Base-by-base conservation (phyloP, 1,140 invertebrate species). In the Frieseomelitta varia region DNA sequence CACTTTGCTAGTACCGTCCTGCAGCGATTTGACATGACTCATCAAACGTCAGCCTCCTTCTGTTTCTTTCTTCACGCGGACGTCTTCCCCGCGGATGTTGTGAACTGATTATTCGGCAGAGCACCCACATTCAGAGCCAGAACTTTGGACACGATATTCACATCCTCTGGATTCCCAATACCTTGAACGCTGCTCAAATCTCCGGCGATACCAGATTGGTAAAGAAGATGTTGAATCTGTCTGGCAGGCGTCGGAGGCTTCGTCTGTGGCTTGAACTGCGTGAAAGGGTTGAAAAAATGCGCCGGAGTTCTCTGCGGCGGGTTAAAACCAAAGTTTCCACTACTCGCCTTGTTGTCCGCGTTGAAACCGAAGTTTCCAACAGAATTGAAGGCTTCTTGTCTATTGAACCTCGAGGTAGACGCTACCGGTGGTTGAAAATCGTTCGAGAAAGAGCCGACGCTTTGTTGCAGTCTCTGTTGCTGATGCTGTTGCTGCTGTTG, bases 141-240 rank as follows among this genome's bases (percentile, higher is more conserved):
- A 65, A 98, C 97, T 94, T 97, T 97, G 27, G 97, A 97, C 27
- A 98, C 97, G 85, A 98, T 97, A 91, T 97, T 97, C 51, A 97
- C 95, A 90, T 97, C 97, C 94, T 97, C 96, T 84, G 96, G 96
- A 63, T 95, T 95, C 87, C 95, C 93, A 0, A 90, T 90, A 0
- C 93, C 92, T 15, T 91, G 93, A 0, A 88, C 88, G 11, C 86
- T 92, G 17, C 91, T 88, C 55, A 94, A 82, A 21, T 94, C 93
- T 0, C 88, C 91, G 14, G 95, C 95, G 81, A 97, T 95, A 21
- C 96, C 96, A 53, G 96, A 96, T 91, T 97, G 96, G 73, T 94
- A 95, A 6, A 97, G 92, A 30, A 97, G 92, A 86, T 96, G 95
- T 88, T 97, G 96, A 27, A 97, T 95, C 89, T 97, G 96, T 63